Evolutionary conservation across 2,113 vertebrate species (phyloP).

Genomic region (Elaphurus davidianus): DNA sequence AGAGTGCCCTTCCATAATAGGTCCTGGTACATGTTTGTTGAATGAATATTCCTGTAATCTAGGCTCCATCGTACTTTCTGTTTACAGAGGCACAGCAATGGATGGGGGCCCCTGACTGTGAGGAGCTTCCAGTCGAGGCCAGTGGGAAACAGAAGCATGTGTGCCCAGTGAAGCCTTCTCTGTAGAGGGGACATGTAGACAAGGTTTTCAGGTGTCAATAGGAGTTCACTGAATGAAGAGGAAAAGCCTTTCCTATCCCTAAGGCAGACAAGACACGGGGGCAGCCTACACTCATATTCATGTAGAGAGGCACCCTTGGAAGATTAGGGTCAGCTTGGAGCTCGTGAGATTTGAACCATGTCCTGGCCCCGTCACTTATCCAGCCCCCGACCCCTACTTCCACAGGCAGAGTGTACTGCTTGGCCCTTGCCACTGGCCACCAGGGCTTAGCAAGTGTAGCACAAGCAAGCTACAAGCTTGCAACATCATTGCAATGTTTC

Average conservation of each 20-base stretch:
- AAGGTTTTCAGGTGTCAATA: background rate
- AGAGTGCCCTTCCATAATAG: background rate
- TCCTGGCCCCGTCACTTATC: background rate
- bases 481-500: fast-evolving
- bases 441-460: fast-evolving
- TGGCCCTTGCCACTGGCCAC: fast-evolving
- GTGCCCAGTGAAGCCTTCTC: background rate
- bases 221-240: background rate
- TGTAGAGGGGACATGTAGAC: background rate
- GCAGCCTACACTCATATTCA: fast-evolving
- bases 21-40: fast-evolving
- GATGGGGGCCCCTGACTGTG: background rate
- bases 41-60: background rate
- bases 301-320: background rate
- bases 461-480: background rate
- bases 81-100: background rate
- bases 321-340: fast-evolving
- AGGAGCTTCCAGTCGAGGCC: background rate
- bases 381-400: background rate
- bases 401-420: fast-evolving
- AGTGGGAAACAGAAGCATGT: background rate
- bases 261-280: background rate
- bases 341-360: fast-evolving
- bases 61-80: background rate
- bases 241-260: too few species aligned